Base-by-base conservation (phyloP, 2,888 invertebrate species). In the Helobdella robusta region DNA sequence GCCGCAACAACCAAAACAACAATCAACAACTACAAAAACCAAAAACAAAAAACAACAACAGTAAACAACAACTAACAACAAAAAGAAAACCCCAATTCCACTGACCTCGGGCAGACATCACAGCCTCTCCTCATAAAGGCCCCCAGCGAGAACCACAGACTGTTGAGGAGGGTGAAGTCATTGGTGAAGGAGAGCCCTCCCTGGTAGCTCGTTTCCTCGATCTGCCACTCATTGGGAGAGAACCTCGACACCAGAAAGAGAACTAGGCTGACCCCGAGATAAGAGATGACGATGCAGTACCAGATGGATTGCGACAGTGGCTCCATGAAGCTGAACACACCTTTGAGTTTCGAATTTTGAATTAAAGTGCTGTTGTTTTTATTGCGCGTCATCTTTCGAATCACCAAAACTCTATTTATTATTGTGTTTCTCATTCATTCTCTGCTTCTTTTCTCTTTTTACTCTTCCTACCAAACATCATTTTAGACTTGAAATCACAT, bases 71-170 rank as follows among this genome's bases (percentile, higher is more conserved):
- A 25, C 23, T 28, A 54, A 54, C 23, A 8, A 50, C 54, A 11
- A n/a, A n/a, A n/a, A n/a, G n/a, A n/a, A n/a, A n/a, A n/a, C n/a
- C n/a, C n/a, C n/a, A n/a, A 8, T 82, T 52, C 46, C 67, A 72
- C 72, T 60, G 63, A 91, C 86, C 90, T 86, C 28, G 94, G 94
- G 62, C 91, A 89, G 70, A 94, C 89, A 80, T 95, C 93, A 76
- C 91, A 91, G 68, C 94, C 93, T 82, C 95, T 94, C 81, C 94
- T 94, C 90, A 95, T 93, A 80, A 95, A 90, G 54, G 94, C 92
- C 32, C 91, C 92, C 70, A 95, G 82, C 0, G 93, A 87, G 81
- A 95, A 95, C 94, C 94, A 95, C 73, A 95, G 85, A 68, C 91
- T 91, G 81, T 93, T 93, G 81, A 89, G 85, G 76, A 93, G 88